A percentile compares a stretch with the other conserved stretches of the same genome.
Conservation (phyloP, 2,797 vertebrate genomes). For the Tokudaia tokunoshimensis region DNA sequence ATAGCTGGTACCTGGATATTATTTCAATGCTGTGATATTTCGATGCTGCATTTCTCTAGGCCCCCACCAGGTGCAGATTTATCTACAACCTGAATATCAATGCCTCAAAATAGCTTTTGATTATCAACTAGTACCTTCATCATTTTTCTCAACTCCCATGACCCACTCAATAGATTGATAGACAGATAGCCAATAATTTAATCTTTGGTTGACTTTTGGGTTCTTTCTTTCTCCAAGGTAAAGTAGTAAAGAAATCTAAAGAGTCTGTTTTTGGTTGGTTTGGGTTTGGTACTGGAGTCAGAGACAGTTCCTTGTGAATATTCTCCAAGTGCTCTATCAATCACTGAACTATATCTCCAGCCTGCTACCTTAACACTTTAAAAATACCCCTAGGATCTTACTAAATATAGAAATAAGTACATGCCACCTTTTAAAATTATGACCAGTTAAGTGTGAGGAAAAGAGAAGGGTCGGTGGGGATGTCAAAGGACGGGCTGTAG, state of each 20-base stretch:
- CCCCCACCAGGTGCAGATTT: neutral
- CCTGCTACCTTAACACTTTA: neutral
- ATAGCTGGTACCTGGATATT: neutral
- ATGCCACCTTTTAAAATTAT: neutral
- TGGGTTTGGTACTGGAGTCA: neutral
- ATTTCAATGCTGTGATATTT: neutral
- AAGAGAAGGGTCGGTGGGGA: accelerated
- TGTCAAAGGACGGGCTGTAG: neutral
- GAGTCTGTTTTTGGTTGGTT: neutral
- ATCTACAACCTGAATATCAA: neutral
- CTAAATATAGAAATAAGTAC: neutral
- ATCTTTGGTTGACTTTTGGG: neutral
- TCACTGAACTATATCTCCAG: neutral
- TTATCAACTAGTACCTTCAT: neutral
- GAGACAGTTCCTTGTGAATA: neutral
- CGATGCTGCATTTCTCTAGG: neutral
- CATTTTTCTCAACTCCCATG: neutral
- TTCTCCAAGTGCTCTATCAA: neutral
- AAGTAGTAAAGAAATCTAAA: slow-evolving; percentile 40
- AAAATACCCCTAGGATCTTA: neutral
- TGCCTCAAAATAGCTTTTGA: neutral
- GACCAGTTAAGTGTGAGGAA: neutral
- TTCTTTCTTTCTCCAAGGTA: neutral
- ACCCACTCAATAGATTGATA: neutral
- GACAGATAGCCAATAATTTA: neutral